Percentiles rank a stretch among this genome's conserved stretches.
phyloP scores from a whole-genome alignment of 2,888 invertebrate species.

The Brachylomia viminalis region DNA sequence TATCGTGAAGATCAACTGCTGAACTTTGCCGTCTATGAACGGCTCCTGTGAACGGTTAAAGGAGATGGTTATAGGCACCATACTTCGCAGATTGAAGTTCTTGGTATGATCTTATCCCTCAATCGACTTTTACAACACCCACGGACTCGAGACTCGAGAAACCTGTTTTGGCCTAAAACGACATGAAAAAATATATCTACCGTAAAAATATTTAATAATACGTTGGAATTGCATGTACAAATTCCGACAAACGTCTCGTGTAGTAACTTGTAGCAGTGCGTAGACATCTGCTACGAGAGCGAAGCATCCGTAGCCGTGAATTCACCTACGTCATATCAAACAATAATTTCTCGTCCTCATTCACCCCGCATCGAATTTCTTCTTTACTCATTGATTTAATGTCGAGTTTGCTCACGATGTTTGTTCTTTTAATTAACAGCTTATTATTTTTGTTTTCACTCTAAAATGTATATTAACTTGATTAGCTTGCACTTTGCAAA shows the following conservation, averaged over 20 bases:
- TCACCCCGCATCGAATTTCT: not conserved
- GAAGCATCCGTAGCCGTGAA: conserved; percentile 34
- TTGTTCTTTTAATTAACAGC: no score
- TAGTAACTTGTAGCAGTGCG: conserved; percentile 36
- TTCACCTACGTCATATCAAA: conserved; percentile 19
- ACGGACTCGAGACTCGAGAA: no score
- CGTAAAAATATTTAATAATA: conserved; percentile 17
- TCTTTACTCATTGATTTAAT: not conserved
- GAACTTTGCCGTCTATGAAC: not conserved
- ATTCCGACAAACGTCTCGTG: not conserved
- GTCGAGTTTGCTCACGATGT: not conserved
- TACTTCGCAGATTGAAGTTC: not conserved
- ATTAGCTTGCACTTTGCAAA: not conserved
- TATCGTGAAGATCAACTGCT: not conserved
- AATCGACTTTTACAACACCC: not conserved
- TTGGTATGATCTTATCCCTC: not conserved
- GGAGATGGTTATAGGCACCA: not conserved
- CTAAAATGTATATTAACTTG: not conserved
- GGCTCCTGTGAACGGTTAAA: not conserved
- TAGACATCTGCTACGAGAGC: conserved; percentile 47
- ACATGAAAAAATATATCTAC: not conserved
- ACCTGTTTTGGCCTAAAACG: not conserved
- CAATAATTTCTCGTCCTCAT: conserved; percentile 3
- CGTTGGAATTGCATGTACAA: not conserved
- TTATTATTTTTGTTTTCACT: not conserved